A percentile compares a stretch with the other conserved stretches of the same genome.
Conservation (phyloP, 2,888 invertebrate species). For the Monoplex corrugatus region DNA sequence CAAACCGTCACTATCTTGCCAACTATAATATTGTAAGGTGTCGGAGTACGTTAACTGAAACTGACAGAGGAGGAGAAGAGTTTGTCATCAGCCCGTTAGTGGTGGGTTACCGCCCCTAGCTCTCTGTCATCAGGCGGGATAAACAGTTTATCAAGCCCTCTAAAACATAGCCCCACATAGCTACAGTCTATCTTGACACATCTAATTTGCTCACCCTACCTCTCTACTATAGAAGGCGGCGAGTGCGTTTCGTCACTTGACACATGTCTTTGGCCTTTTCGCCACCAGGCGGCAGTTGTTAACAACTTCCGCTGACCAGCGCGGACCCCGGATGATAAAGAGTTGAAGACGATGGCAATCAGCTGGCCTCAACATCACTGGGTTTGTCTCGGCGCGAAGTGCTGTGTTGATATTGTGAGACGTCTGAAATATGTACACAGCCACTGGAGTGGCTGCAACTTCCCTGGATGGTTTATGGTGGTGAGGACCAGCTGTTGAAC, state of each 20-base stretch:
- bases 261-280: conserved; percentile 47
- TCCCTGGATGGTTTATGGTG: background rate
- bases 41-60: no score
- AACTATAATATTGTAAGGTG: no score
- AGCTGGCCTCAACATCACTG: background rate
- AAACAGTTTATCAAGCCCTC: conserved; percentile 57
- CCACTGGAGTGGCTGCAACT: background rate
- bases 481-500: background rate
- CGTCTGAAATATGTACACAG: conserved; percentile 30
- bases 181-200: conserved; percentile 54
- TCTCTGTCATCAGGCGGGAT: conserved; percentile 49
- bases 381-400: background rate
- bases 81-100: conserved; percentile 49
- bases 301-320: conserved; percentile 56
- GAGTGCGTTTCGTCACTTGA: conserved; percentile 49
- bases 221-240: background rate
- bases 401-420: conserved; percentile 34
- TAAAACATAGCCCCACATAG: conserved; percentile 54
- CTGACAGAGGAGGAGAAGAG: background rate
- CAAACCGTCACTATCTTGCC: no score
- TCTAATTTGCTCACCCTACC: conserved; percentile 41
- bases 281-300: conserved; percentile 54
- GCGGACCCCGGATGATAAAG: conserved; percentile 47
- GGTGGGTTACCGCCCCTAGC: conserved; percentile 17
- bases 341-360: conserved; percentile 37